These are phyloP conservation scores for Orbicella faveolata DNA, from an alignment of 64 coral and sea anemone genomes.

Conservation along the genomic window DNA sequence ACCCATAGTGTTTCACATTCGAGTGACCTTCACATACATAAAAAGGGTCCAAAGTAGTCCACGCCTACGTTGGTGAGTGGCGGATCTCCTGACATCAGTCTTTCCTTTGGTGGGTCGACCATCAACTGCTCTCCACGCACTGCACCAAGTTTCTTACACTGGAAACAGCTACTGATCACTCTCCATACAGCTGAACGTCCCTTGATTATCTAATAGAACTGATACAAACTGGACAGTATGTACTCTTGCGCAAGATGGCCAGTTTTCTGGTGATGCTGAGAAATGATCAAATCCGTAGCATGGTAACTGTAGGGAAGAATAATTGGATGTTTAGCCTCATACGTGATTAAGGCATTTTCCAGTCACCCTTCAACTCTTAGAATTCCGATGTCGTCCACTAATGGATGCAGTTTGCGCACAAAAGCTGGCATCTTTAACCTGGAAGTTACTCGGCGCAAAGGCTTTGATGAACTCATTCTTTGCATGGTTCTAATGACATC, in stretches of 20 bases:
- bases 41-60: neutral
- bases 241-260: neutral
- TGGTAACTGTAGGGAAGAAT: neutral
- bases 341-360: neutral
- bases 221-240: no score
- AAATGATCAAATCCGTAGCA: neutral
- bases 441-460: neutral
- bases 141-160: no score
- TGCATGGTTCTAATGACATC: neutral
- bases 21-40: conserved; percentile 8
- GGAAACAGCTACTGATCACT: no score
- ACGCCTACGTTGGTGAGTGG: no score
- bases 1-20: neutral
- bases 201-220: no score
- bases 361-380: neutral
- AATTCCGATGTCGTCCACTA: neutral
- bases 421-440: neutral
- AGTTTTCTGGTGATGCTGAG: neutral
- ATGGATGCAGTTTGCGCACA: neutral
- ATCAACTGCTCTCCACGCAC: no score
- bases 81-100: no score
- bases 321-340: no score
- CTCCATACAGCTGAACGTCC: no score
- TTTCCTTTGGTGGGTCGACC: no score
- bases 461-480: neutral